Conservation (phyloP, 2,888 invertebrate genomes). For the Leptopilina drosophilae region DNA sequence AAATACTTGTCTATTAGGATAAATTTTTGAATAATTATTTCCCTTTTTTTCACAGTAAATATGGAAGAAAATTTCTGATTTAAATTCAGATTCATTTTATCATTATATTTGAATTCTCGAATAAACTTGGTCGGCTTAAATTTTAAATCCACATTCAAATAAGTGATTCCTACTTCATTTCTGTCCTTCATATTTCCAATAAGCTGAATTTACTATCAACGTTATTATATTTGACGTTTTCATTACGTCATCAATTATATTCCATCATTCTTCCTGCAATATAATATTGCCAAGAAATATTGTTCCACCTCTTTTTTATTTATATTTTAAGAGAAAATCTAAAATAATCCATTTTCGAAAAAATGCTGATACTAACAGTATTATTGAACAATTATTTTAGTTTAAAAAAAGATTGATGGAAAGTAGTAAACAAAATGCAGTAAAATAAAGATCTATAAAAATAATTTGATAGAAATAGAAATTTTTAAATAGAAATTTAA, state of each 20-base stretch:
- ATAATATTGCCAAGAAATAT: slow-evolving; percentile 7
- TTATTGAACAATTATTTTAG: not conserved
- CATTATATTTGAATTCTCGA: too few relatives aligned
- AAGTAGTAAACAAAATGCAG: too few relatives aligned
- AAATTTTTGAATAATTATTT: too few relatives aligned
- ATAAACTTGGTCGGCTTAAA: not conserved
- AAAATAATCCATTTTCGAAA: too few relatives aligned
- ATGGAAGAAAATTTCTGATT: too few relatives aligned
- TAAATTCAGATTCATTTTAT: too few relatives aligned
- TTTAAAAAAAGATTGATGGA: too few relatives aligned
- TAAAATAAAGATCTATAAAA: too few relatives aligned
- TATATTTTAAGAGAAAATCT: not conserved
- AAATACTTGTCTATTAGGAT: too few relatives aligned
- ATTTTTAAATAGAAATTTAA: too few relatives aligned
- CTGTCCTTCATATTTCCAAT: not conserved
- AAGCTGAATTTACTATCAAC: not conserved
- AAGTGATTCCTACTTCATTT: not conserved
- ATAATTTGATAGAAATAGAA: too few relatives aligned
- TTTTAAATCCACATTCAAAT: not conserved
- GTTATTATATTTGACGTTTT: slow-evolving; percentile 4
- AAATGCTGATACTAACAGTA: not conserved
- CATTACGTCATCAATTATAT: not conserved
- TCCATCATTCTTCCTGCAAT: not conserved
- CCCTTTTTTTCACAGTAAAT: too few relatives aligned
- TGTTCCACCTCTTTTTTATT: not conserved